Evolutionary conservation across 1,140 invertebrate genomes (phyloP).

Genomic region (Cyphomyrmex costatus): DNA sequence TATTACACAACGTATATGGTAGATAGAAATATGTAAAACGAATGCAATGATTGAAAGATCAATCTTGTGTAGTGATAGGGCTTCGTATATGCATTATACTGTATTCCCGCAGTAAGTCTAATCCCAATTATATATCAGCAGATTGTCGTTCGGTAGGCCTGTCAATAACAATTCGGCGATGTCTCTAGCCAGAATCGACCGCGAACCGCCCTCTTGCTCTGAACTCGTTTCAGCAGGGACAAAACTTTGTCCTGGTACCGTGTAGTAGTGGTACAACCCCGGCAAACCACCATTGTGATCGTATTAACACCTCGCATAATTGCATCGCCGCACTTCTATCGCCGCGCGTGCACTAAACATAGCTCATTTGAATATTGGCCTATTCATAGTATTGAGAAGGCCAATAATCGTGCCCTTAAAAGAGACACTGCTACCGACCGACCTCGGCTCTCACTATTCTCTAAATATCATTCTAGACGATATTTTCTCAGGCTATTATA

Average conservation of each 20-base stretch:
- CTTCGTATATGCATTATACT: conserved; percentile 12
- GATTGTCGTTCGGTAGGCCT: conserved; percentile 50
- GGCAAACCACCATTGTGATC: conserved; percentile 82
- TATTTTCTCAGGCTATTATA: conserved; percentile 83
- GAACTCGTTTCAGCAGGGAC: conserved; percentile 71
- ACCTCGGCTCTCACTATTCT: conserved; percentile 54
- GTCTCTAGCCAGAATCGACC: conserved; percentile 21
- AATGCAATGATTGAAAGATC: conserved; percentile 34
- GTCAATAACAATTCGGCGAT: conserved; percentile 78
- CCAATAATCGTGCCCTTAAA: conserved; percentile 80
- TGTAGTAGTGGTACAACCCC: conserved; percentile 77
- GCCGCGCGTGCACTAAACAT: conserved; percentile 81
- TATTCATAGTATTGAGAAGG: conserved; percentile 82
- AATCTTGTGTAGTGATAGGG: neutral
- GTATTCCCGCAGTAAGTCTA: conserved; percentile 70
- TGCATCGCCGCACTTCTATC: conserved; percentile 78
- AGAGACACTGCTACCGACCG: conserved; percentile 50
- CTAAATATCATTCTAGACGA: conserved; percentile 12
- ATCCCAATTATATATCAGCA: conserved; percentile 77
- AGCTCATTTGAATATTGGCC: conserved; percentile 85
- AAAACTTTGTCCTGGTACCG: conserved; percentile 77
- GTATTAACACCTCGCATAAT: conserved; percentile 86
- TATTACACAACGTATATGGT: neutral
- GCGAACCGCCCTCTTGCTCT: neutral
- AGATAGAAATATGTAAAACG: conserved; percentile 79